phyloP scores from a whole-genome alignment of 2,888 invertebrate species.

The Thereva unica region DNA sequence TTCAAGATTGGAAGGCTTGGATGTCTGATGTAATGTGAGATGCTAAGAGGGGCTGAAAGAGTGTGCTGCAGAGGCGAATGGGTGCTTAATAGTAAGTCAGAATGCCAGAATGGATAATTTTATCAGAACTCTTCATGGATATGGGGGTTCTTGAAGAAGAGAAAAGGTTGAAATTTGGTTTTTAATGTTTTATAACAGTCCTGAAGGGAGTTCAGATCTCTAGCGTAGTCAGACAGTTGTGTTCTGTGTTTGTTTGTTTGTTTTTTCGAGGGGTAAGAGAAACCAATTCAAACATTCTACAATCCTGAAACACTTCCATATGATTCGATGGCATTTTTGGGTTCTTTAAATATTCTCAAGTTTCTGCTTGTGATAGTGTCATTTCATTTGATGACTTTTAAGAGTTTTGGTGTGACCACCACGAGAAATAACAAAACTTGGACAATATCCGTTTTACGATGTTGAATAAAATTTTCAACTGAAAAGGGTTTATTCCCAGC shows the following conservation, averaged over 20 bases:
- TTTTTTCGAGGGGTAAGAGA: constrained; percentile 8
- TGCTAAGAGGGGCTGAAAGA: not conserved
- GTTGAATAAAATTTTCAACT: no score
- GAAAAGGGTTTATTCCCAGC: no score
- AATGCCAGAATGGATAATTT: constrained; percentile 33
- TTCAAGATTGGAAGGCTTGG: constrained; percentile 9
- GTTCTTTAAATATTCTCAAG: constrained; percentile 2
- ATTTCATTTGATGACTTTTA: not conserved
- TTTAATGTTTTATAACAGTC: constrained; percentile 33
- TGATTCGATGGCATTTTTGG: constrained; percentile 6
- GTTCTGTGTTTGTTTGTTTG: constrained; percentile 16
- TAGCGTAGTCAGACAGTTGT: not conserved
- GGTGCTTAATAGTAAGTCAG: constrained; percentile 33
- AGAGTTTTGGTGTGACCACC: no score
- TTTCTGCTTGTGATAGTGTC: constrained; percentile 24
- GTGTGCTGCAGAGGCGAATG: not conserved
- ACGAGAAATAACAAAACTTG: no score
- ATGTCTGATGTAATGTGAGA: no score
- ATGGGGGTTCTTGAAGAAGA: constrained; percentile 22
- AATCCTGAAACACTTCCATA: constrained; percentile 24
- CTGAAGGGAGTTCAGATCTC: constrained; percentile 16
- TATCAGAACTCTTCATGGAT: constrained; percentile 31
- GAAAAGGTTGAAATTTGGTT: constrained; percentile 34
- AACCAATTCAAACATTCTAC: constrained; percentile 23
- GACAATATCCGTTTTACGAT: no score